Conservation (phyloP, 2,888 invertebrate genomes). For the Arrhopalites spinosus region DNA sequence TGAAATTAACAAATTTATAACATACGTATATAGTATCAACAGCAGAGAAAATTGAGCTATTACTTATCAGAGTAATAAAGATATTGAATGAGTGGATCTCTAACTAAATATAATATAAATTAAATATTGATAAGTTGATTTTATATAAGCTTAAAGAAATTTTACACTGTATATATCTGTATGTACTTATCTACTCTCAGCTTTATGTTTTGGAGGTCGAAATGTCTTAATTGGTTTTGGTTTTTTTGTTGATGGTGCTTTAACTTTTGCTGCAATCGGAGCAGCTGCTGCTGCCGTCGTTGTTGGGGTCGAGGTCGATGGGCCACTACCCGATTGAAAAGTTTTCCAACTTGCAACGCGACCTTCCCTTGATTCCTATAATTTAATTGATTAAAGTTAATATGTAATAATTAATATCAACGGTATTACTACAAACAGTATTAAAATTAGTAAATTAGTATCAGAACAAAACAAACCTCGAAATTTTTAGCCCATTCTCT, state of each 20-base stretch:
- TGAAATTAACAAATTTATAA: no score
- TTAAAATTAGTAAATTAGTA: not conserved
- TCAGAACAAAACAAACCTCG: slow-evolving; percentile 68
- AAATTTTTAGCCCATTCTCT: slow-evolving; percentile 99
- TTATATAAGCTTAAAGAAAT: no score
- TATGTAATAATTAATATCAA: not conserved
- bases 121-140: no score
- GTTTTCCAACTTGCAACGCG: slow-evolving; percentile 92
- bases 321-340: slow-evolving; percentile 71
- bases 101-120: no score
- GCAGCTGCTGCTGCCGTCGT: not conserved
- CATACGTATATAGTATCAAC: no score
- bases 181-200: slow-evolving; percentile 10
- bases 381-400: slow-evolving; percentile 2
- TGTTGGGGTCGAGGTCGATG: slow-evolving; percentile 19
- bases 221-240: slow-evolving; percentile 77
- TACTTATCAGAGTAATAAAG: no score
- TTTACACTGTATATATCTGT: no score
- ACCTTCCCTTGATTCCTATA: slow-evolving; percentile 84
- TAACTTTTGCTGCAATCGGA: not conserved
- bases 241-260: slow-evolving; percentile 71
- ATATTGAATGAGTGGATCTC: no score
- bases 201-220: slow-evolving; percentile 75
- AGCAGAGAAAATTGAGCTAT: no score
- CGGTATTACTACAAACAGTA: not conserved